Base-by-base conservation (phyloP, 2,797 vertebrate genomes). In the Pseudochaenichthys georgianus region DNA sequence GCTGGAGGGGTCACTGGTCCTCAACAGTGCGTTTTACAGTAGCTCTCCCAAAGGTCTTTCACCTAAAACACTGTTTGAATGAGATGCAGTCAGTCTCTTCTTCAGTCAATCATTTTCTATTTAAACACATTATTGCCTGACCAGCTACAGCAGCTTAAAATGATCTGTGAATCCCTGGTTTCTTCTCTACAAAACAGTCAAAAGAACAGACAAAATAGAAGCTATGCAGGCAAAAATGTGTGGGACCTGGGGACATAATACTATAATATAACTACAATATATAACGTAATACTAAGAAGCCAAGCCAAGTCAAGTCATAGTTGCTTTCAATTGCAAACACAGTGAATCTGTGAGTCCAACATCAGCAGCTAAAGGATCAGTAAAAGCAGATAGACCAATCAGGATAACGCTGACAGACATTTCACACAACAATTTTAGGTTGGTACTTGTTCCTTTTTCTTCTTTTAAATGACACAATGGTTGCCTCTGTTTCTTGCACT, bases 101-200 rank as follows among this genome's bases (percentile, higher is more conserved):
- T 38, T 38, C 34, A 38, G 28, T 38, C 34, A 38, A 6, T 7
- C 6, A 38, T 38, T 38, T 38, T 38, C 7, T 38, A 38, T 38
- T 9, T 38, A 38, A 81, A 79, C 28, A 48, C 57, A 58, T 74
- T 67, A 67, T 17, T 77, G 70, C 52, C 61, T 19, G 43, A 64
- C 70, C 58, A 67, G 69, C 15, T 1, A 50, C 72, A 84, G 83
- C 69, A 83, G 62, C 73, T 73, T 88, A 67, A 51, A 78, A 87
- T 86, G 87, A 81, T 81, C 83, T 84, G 71, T 80, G 47, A 83
- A 81, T 77, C 60, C 78, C 54, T 57, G n/a, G 23, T 72, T 75
- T 82, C 63, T 69, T 81, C 76, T 23, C 19, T 55, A 47, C 38
- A 7, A 38, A 45, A 57, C 21, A 48, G 21, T 58, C 19, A 19